Evolutionary conservation across 35 echinoderm and acorn worm genomes (phyloP).

Genomic region (Stichopus chloronotus): DNA sequence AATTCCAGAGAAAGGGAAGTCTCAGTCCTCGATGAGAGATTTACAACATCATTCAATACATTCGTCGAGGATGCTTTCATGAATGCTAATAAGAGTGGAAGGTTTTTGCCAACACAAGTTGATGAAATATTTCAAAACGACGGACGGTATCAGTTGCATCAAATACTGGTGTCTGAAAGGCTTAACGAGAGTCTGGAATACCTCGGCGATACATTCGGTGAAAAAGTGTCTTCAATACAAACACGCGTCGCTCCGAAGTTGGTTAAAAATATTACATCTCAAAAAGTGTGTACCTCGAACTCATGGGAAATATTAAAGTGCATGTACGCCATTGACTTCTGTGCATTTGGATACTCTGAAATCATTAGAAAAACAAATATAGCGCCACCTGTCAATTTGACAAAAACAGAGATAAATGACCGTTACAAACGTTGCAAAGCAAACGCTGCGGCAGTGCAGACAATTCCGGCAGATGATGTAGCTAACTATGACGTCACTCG

Average conservation of each 20-base stretch:
- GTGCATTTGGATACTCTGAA: background rate
- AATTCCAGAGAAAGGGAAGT: too few relatives aligned
- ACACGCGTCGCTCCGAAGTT: too few relatives aligned
- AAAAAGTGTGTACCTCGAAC: background rate
- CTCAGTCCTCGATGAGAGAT: too few relatives aligned
- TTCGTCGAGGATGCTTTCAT: too few relatives aligned
- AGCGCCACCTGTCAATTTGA: background rate
- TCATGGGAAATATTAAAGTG: background rate
- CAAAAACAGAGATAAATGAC: background rate
- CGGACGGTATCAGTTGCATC: background rate
- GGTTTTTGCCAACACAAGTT: background rate
- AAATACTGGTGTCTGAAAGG: background rate
- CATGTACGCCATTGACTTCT: constrained; percentile 2
- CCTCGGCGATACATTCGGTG: background rate
- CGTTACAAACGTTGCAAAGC: background rate
- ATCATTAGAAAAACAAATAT: background rate
- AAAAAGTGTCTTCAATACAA: background rate
- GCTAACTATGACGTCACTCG: background rate
- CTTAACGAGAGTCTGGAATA: background rate
- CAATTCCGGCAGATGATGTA: background rate
- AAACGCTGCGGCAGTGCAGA: background rate
- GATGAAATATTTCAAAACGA: background rate
- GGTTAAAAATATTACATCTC: background rate
- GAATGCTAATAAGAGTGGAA: too few relatives aligned
- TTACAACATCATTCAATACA: too few relatives aligned